A percentile compares a stretch with the other conserved stretches of the same genome.
Evolutionary conservation across 2,888 invertebrate species (phyloP).

Genomic region (Melanostoma mellinum): DNA sequence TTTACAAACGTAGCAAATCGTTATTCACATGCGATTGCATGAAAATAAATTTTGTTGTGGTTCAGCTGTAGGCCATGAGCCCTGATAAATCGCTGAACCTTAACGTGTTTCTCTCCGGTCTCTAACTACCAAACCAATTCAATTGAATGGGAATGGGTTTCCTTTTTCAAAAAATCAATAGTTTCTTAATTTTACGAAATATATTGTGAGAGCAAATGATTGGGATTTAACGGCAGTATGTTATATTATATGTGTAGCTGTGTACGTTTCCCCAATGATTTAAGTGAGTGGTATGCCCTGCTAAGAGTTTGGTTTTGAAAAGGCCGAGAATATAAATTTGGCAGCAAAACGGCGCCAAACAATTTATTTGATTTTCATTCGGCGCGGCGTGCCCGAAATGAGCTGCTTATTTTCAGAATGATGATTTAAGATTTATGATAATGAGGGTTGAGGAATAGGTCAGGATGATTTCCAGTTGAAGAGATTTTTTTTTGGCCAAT

Average conservation of each 20-base stretch:
- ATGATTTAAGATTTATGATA: no score
- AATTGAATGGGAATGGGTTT: neutral
- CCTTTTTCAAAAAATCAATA: constrained; percentile 52
- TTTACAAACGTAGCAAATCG: constrained; percentile 2
- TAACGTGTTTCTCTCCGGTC: neutral
- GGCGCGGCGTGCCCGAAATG: no score
- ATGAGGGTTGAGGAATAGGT: no score
- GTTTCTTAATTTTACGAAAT: constrained; percentile 49
- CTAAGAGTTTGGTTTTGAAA: constrained; percentile 6
- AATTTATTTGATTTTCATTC: no score
- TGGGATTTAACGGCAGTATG: constrained; percentile 11
- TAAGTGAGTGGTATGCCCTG: constrained; percentile 6
- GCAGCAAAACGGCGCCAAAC: neutral
- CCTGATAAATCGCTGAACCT: constrained; percentile 43
- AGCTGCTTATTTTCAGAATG: no score
- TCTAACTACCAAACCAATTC: neutral
- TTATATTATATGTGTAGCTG: neutral
- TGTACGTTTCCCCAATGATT: constrained; percentile 1
- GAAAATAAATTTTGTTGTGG: constrained; percentile 47
- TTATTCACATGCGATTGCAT: constrained; percentile 49
- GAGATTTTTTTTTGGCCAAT: no score
- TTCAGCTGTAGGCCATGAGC: constrained; percentile 21
- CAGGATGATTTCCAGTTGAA: no score
- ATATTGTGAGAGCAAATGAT: constrained; percentile 1
- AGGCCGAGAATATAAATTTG: constrained; percentile 4